phyloP scores from a whole-genome alignment of 2,113 vertebrate species.

The Burhinus bistriatus region DNA sequence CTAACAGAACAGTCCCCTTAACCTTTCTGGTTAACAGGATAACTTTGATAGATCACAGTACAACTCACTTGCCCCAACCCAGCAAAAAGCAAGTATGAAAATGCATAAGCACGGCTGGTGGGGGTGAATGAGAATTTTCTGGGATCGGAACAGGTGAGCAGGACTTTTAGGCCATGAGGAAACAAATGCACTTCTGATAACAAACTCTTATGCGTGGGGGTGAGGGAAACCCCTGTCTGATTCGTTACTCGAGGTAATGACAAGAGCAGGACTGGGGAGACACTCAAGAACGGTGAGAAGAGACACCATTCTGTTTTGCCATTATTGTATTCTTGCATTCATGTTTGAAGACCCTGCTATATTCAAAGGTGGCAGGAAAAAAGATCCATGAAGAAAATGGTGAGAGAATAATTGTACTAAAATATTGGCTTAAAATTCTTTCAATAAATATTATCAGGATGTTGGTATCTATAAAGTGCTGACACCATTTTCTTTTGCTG shows the following conservation, averaged over 20 bases:
- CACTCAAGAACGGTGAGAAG: not conserved
- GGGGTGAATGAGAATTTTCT: not conserved
- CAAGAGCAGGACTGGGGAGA: not conserved
- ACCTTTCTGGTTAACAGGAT: not conserved
- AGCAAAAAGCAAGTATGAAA: not conserved
- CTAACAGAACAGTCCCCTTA: not conserved
- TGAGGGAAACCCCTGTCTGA: not conserved
- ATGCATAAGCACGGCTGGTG: not conserved
- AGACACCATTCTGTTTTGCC: not conserved
- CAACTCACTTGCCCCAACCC: not conserved
- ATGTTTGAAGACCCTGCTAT: not conserved
- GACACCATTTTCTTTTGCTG: not conserved
- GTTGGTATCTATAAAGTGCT: not conserved
- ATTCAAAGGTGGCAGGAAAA: not conserved
- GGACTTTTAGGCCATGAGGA: not conserved
- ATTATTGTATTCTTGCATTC: not conserved
- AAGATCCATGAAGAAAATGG: not conserved
- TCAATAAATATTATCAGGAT: not conserved
- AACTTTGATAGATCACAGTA: not conserved
- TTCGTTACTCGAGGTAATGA: not conserved
- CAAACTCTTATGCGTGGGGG: fast-evolving
- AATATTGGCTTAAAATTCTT: not conserved
- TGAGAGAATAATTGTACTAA: not conserved
- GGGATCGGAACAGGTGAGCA: not conserved
- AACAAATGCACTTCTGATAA: not conserved